Evolutionary conservation across 2,888 invertebrate species (phyloP), one percentile per base, ranked within the genome.

Genomic region (Poecilus cupreus): DNA sequence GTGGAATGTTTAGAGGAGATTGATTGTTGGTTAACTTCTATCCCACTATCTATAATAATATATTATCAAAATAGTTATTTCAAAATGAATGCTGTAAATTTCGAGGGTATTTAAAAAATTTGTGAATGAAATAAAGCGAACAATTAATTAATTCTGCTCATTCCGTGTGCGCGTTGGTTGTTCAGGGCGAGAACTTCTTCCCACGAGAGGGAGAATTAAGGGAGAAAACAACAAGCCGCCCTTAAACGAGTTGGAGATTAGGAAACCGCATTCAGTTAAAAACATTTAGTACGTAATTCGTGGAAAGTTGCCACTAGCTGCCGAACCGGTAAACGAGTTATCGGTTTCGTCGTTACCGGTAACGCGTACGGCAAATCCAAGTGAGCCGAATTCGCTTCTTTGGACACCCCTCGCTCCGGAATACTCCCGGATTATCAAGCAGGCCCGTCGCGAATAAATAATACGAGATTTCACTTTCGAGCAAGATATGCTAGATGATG

Each of bases 261-360:
- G 18, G 64, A 37, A 43, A 46, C 72, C 43, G 72, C 72, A 72
- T 72, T 72, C 22, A 72, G 22, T 72, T 46, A 22, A 72, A 68
- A 72, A 72, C 72, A 72, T 72, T 72, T 72, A 72, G 49, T 72
- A 24, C 43, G 72, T 72, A 72, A 72, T 72, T 43, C 43, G 46
- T 49, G 72, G 22, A 72, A 72, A 72, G 72, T 72, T 72, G 49
- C 43, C 72, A 72, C 72, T 72, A 22, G 49, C 46, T 72, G 24
- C 72, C 49, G 72, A 51, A 76, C 76, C 76, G 57, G 76, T 51
- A 76, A 76, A 76, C 76, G 76, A 76, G 76, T 76, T 76, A 76
- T 76, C 76, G 76, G 76, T 39, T 75, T 72, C 70, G 72, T 43
- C 49, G 43, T 43, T 46, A 72, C 46, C 49, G 72, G 24, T 43